These are phyloP conservation scores for Papilio machaon DNA, from an alignment of 1,140 invertebrate genomes.

Conservation along the genomic window DNA sequence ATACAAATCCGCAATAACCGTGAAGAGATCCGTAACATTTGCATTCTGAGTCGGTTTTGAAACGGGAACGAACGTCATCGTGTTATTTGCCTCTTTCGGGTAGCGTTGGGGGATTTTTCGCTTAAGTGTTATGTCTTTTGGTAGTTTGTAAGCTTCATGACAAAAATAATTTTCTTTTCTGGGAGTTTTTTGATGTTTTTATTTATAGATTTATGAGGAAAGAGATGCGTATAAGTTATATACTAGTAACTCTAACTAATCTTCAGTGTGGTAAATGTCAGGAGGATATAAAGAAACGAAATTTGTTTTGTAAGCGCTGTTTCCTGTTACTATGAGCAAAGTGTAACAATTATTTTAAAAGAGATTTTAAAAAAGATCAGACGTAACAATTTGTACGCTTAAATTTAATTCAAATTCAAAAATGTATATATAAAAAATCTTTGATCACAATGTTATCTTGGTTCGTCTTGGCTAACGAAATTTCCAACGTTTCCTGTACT, in stretches of 20 bases:
- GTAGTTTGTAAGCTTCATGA: background rate
- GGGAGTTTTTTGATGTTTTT: no score
- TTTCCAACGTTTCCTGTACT: background rate
- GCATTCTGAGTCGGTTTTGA: background rate
- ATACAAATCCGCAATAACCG: conserved; percentile 34
- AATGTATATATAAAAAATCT: no score
- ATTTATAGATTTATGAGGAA: no score
- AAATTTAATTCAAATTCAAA: background rate
- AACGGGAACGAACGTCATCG: conserved; percentile 5
- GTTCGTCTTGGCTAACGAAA: background rate
- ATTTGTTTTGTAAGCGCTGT: no score
- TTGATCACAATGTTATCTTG: background rate
- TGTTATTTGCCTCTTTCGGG: conserved; percentile 14
- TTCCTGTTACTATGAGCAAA: no score
- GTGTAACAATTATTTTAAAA: no score
- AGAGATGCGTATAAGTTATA: no score
- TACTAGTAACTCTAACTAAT: no score
- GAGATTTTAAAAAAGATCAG: no score
- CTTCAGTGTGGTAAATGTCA: no score
- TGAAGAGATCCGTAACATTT: conserved; percentile 26
- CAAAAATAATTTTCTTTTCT: background rate
- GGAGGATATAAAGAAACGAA: no score
- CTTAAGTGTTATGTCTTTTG: conserved; percentile 1
- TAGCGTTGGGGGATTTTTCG: background rate
- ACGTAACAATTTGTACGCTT: no score